Conservation (phyloP, 2,888 invertebrate species). For the Hermaeophaga mercurialis region DNA sequence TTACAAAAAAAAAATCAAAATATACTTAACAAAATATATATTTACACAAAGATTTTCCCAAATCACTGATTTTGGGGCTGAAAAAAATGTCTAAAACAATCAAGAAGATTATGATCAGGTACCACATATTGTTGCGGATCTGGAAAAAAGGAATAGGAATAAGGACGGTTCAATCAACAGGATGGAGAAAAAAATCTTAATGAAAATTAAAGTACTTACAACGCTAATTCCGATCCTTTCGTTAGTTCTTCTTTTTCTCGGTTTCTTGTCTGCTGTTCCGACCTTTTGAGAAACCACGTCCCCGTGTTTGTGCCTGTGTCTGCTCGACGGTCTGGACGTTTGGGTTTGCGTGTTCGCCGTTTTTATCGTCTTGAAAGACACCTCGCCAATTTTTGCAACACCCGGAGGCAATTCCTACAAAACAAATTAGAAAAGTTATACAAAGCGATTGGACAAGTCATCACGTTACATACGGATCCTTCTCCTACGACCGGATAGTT, state of each 20-base stretch:
- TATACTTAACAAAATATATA: not conserved
- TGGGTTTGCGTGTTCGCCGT: conserved; percentile 41
- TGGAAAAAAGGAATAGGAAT: conserved; percentile 41
- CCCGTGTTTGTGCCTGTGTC: conserved; percentile 53
- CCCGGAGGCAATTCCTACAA: conserved; percentile 57
- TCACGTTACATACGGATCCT: conserved; percentile 43
- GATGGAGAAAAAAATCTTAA: too few relatives aligned
- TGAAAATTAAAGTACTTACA: conserved; percentile 65
- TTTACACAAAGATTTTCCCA: too few relatives aligned
- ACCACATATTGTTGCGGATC: too few relatives aligned
- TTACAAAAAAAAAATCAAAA: conserved; percentile 32
- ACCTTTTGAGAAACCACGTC: conserved; percentile 38
- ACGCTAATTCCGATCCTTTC: conserved; percentile 66
- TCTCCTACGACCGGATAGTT: conserved; percentile 51
- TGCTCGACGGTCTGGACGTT: conserved; percentile 32
- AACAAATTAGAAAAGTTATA: too few relatives aligned
- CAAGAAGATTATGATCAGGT: too few relatives aligned
- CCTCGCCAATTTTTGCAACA: conserved; percentile 43
- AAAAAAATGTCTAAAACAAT: too few relatives aligned
- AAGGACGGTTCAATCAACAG: too few relatives aligned
- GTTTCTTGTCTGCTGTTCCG: conserved; percentile 48
- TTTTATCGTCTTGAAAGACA: conserved; percentile 49
- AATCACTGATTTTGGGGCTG: too few relatives aligned
- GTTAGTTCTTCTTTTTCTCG: conserved; percentile 65
- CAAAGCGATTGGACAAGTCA: too few relatives aligned